Base-by-base conservation (phyloP, 2,113 vertebrate genomes). In the Xenus cinereus region DNA sequence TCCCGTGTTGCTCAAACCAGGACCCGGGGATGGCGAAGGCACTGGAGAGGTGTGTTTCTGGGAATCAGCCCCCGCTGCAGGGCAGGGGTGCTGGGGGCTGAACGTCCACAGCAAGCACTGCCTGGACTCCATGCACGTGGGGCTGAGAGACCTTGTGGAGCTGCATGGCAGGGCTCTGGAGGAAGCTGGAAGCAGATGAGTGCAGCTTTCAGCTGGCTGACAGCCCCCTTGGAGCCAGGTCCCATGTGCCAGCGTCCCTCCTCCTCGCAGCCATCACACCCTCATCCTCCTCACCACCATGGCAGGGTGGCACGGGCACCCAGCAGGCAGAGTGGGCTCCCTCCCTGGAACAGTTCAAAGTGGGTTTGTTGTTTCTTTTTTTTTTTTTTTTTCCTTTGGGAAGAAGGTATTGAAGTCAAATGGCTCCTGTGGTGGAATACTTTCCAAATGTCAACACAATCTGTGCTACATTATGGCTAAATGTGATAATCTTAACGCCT, bases 381-480 rank as follows among this genome's bases (percentile, higher is more conserved):
- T 35, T 60, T 24, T 16, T 37, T 37, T 62, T 93, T 95, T 94
- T 62, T 89, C 66, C 80, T 97, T 94, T 90, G 75, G 90, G 96
- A 94, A 95, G 93, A 87, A 92, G 97, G 97, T 87, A 94, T 17
- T 46, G 97, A 97, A 98, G 97, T 97, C 77, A 92, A 98, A 97
- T 97, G 95, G 97, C 97, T 98, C 97, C 98, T 95, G 96, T 96
- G 97, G 97, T 93, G 87, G 97, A 97, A 95, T 92, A 95, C 96
- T 97, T 97, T 96, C 97, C 97, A 98, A 98, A 98, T 98, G 98
- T 98, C 98, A 98, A 97, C 94, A 97, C 97, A 98, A 97, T 98
- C 97, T 97, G 96, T 89, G 97, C 96, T 95, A 97, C 98, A 97
- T 97, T 97, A 97, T 67, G 24, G 95, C 96, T 97, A 97, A 97